Conservation (phyloP, 2,797 vertebrate genomes). For the Silurus lanzhouensis region DNA sequence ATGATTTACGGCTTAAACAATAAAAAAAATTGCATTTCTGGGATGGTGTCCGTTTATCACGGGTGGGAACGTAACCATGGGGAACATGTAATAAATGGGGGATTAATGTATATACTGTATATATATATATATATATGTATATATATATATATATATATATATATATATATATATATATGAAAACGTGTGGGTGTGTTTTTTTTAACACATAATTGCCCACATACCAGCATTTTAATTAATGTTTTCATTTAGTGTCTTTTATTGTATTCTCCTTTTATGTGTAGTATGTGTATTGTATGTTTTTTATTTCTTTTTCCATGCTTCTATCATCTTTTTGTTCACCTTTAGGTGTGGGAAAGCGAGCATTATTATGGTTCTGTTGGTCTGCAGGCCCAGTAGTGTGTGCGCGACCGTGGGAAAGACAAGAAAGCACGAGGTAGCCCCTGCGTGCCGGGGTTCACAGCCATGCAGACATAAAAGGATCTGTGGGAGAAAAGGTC, state of each 20-base stretch:
- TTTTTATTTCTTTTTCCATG: not conserved
- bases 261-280: constrained; percentile 13
- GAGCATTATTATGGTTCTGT: constrained; percentile 26
- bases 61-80: too few species aligned
- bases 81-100: too few species aligned
- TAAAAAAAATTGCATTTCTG: too few species aligned
- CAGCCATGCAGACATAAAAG: constrained; percentile 74
- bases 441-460: constrained; percentile 61
- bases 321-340: constrained; percentile 6
- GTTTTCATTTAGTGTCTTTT: constrained; percentile 9
- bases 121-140: too few species aligned
- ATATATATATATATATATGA: not conserved
- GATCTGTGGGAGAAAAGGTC: constrained; percentile 69
- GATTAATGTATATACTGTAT: too few species aligned
- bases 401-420: constrained; percentile 39
- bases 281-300: not conserved
- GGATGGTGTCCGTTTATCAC: too few species aligned
- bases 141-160: not conserved
- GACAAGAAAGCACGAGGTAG: constrained; percentile 13
- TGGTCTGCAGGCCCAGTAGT: constrained; percentile 55
- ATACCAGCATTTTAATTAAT: constrained; percentile 8
- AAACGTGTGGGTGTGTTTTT: not conserved
- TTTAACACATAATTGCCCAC: constrained; percentile 8
- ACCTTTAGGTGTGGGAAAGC: constrained; percentile 30
- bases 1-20: too few species aligned